Evolutionary conservation across 2,113 vertebrate genomes (phyloP), one percentile per base, ranked within the genome.

Genomic region (Anser cygnoides): DNA sequence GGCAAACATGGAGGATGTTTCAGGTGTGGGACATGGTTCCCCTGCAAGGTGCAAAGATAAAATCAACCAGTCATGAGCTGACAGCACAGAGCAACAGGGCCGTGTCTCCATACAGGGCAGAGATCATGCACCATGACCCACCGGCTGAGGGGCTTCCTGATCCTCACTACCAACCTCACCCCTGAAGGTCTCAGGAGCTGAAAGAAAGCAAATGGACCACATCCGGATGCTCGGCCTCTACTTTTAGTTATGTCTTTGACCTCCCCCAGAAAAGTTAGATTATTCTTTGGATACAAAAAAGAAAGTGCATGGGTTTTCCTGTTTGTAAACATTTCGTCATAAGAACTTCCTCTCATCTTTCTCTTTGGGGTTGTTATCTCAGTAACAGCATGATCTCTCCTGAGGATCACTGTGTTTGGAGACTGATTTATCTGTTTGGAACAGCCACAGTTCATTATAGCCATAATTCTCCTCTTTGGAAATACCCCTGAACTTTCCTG

Each of bases 301-400:
- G n/a, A 49, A 23, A 55, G 81, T 25, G 52, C 54, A 7, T 65
- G 66, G 26, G 33, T 18, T 21, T 93, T 93, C 77, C 95, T 95
- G 46, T 82, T 89, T 84, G 62, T 78, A 95, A 95, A 87, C 16
- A 89, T 87, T 89, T 84, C 43, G 78, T 89, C 73, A 23, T 39
- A 84, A 92, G 65, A 84, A 81, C 37, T 94, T 94, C 77, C 65
- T 89, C 65, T 81, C 89, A 55, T 43, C 68, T 33, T 92, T 93
- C 80, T 84, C 3, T 0, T 78, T 78, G 70, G 44, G 57, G 35
- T 82, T 52, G 18, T 90, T 91, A 39, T 92, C 71, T 90, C 39
- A 61, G 49, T 76, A 83, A 79, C 12, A 93, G 29, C 18, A 75
- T 2, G 0, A 35, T 68, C 94, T 57, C 57, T 91, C 39, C 77